Evolutionary conservation across 2,113 vertebrate genomes (phyloP).

Genomic region (Elgaria multicarinata): DNA sequence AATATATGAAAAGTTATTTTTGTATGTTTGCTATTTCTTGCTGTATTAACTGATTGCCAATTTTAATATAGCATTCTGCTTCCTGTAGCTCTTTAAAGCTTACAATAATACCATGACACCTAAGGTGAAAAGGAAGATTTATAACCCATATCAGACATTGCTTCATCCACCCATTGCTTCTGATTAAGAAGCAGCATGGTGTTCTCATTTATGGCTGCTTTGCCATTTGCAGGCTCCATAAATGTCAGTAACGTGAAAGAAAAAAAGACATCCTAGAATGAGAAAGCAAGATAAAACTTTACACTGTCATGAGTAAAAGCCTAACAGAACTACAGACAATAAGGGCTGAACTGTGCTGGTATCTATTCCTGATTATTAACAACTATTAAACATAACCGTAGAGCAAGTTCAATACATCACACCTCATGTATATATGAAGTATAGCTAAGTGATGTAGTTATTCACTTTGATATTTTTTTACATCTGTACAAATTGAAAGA

Average conservation of each 20-base stretch:
- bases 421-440: background rate
- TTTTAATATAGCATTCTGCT: background rate
- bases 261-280: background rate
- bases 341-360: background rate
- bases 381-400: background rate
- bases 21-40: background rate
- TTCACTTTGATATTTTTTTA: background rate
- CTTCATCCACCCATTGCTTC: slow-evolving; percentile 11
- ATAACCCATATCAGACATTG: background rate
- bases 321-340: background rate
- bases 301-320: background rate
- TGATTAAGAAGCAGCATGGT: background rate
- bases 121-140: background rate
- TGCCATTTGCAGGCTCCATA: slow-evolving; percentile 7
- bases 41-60: background rate
- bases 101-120: background rate
- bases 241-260: background rate
- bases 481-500: background rate
- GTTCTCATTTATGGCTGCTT: background rate
- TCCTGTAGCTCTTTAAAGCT: background rate
- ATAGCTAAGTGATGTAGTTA: background rate
- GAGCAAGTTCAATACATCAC: background rate
- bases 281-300: slow-evolving; percentile 21
- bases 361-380: background rate
- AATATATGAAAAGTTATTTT: background rate